Percentiles rank a stretch among this genome's conserved stretches.
These are phyloP conservation scores for Cynopterus brachyotis DNA, from an alignment of 2,113 vertebrate species.

Conservation along the genomic window DNA sequence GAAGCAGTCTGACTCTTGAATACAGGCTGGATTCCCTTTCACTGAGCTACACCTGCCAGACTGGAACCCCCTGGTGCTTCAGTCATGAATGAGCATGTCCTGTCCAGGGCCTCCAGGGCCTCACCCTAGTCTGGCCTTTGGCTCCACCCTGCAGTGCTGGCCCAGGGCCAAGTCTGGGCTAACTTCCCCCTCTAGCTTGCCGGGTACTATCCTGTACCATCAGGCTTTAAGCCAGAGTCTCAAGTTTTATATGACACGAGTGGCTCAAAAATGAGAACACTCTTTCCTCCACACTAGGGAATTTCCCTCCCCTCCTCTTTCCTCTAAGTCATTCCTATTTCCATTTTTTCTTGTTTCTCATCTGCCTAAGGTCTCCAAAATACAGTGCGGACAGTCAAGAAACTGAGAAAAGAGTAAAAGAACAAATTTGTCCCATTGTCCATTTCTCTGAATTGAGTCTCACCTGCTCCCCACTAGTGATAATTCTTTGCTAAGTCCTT, in stretches of 20 bases:
- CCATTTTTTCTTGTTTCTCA: background rate
- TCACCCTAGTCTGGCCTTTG: background rate
- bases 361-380: background rate
- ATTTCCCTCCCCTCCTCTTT: background rate
- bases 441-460: background rate
- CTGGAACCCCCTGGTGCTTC: conserved; percentile 49
- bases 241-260: conserved; percentile 11
- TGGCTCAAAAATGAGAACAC: background rate
- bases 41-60: conserved; percentile 64
- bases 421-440: background rate
- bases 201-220: conserved; percentile 33
- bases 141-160: conserved; percentile 55
- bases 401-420: background rate
- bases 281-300: background rate
- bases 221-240: conserved; percentile 40
- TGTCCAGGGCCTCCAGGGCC: background rate
- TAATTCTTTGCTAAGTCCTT: background rate
- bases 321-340: background rate
- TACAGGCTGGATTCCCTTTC: conserved; percentile 52
- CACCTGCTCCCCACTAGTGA: background rate
- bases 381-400: background rate
- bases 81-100: conserved; percentile 53
- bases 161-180: conserved; percentile 34
- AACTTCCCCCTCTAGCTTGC: conserved; percentile 43
- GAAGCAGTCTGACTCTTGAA: conserved; percentile 48